These are phyloP conservation scores for Apodemus speciosus DNA, from an alignment of 2,113 vertebrate genomes.

Conservation along the genomic window DNA sequence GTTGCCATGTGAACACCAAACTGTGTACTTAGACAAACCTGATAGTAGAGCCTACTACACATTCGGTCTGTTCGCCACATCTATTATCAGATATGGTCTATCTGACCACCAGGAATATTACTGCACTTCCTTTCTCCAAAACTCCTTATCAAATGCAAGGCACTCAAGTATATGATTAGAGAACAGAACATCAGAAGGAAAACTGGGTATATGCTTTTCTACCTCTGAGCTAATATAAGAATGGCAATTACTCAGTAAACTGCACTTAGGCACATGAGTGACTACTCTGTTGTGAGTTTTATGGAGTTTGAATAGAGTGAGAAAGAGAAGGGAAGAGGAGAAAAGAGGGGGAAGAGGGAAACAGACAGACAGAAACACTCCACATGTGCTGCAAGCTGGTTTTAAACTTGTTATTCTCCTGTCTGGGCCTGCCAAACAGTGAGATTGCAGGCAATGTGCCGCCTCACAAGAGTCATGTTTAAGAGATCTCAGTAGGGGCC, in stretches of 20 bases:
- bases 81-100: background rate
- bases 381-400: background rate
- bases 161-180: conserved; percentile 16
- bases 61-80: background rate
- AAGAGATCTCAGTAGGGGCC: background rate
- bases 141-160: conserved; percentile 45
- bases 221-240: conserved; percentile 12
- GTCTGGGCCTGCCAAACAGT: background rate
- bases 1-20: background rate
- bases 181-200: background rate
- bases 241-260: conserved; percentile 11
- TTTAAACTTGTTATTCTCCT: background rate
- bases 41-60: background rate
- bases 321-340: background rate
- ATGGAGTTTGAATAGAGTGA: background rate
- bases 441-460: background rate
- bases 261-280: conserved; percentile 4
- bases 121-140: conserved; percentile 19
- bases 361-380: background rate
- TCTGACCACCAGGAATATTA: background rate
- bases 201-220: conserved; percentile 22
- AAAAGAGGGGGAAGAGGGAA: no score
- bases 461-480: background rate
- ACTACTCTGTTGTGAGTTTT: background rate
- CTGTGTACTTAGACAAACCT: background rate